Conservation (phyloP, 2,797 vertebrate genomes). For the Pangasius larnaudii region DNA sequence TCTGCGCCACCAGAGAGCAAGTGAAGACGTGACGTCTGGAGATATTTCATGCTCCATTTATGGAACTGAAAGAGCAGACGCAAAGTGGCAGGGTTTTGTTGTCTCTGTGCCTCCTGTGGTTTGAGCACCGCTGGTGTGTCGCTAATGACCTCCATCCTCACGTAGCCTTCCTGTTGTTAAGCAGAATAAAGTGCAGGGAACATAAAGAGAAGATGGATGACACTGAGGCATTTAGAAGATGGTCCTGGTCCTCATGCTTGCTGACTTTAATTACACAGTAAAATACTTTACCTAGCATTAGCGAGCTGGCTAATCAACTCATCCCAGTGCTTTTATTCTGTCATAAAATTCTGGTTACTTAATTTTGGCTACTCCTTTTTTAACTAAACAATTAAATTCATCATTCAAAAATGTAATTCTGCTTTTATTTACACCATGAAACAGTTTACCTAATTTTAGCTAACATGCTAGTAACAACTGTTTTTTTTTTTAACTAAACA, state of each 20-base stretch:
- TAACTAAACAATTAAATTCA: not conserved
- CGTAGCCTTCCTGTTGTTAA: not conserved
- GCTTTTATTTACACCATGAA: not conserved
- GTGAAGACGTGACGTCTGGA: not conserved
- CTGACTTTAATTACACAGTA: not conserved
- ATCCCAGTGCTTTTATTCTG: not conserved
- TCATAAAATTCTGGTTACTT: not conserved
- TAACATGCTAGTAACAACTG: not conserved
- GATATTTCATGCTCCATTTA: slow-evolving; percentile 7
- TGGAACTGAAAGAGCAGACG: slow-evolving; percentile 4
- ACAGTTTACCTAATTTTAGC: not conserved
- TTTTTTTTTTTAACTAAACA: not conserved
- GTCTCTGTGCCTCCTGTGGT: not conserved
- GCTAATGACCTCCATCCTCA: slow-evolving; percentile 1
- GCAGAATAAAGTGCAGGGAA: not conserved
- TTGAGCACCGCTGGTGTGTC: not conserved
- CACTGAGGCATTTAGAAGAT: not conserved
- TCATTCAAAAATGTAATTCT: not conserved
- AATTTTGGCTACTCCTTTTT: not conserved
- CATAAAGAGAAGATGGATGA: not conserved
- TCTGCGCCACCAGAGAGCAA: not conserved
- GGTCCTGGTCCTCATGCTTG: not conserved
- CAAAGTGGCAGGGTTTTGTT: not conserved
- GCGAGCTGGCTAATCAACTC: not conserved
- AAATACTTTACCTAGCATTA: not conserved